Base-by-base conservation (phyloP, 1,140 invertebrate species). In the Amyelois transitella region DNA sequence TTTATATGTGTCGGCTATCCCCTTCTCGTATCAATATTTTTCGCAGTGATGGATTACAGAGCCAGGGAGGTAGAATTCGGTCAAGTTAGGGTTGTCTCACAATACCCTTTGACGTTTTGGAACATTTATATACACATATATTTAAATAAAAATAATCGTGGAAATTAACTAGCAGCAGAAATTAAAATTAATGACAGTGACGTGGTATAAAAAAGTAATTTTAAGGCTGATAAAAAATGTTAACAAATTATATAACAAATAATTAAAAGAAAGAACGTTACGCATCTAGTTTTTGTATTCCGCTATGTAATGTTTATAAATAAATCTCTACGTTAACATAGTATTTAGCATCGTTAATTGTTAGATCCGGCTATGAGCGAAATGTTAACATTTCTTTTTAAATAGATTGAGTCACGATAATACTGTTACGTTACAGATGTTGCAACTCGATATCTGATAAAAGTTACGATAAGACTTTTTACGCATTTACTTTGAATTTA, bases 1-100 rank as follows among this genome's bases (percentile, higher is more conserved):
- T 32, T 1, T 38, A 38, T 2, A 4, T 38, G 12, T 14, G 18
- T 24, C 60, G 44, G 60, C 44, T n/a, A 58, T 54, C 60, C 52
- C 54, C 48, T 54, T 62, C 52, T 60, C 49, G 62, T 63, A 72
- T 73, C 66, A 76, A 76, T 80, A 72, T 77, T 76, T 76, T 38
- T 59, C 69, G 62, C 52, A 17, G 51, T 72, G 67, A 72, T 53
- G 53, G 66, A 76, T 69, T 38, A 38, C 17, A 38, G 32, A 38
- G 32, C 32, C 32, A 38, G 32, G 32, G 32, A 38, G n/a, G 32
- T 14, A 38, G 32, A 38, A 38, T 38, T 38, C 17, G 12, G 32
- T 12, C n/a, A 2, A 38, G 0, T 14, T 14, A 38, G 32, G 32
- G 32, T 38, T 38, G 32, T 14, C n/a, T n/a, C 62, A 48, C 45